Evolutionary conservation across 2,888 invertebrate genomes (phyloP).

Genomic region (Ormia ochracea): DNA sequence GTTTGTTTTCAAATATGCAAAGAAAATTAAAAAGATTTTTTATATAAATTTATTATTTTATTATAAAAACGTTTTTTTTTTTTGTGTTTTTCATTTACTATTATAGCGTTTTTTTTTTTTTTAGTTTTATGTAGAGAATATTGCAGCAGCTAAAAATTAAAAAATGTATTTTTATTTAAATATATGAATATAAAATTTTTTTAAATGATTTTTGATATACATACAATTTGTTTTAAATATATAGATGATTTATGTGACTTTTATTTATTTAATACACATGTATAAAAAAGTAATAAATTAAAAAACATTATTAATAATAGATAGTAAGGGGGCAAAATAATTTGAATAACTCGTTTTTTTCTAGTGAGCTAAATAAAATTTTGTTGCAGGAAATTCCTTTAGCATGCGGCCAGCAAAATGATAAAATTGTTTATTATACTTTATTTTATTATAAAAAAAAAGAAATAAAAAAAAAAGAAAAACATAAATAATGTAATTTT

Average conservation of each 20-base stretch:
- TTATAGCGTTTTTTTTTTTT: slow-evolving; percentile 50
- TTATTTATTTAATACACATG: slow-evolving; percentile 29
- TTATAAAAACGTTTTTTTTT: slow-evolving; percentile 52
- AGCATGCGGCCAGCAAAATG: neutral
- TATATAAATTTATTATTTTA: slow-evolving; percentile 50
- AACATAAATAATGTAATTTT: neutral
- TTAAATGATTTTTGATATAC: slow-evolving; percentile 56
- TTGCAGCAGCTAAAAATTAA: slow-evolving; percentile 59
- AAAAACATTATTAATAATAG: slow-evolving; percentile 1
- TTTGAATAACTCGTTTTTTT: slow-evolving; percentile 8
- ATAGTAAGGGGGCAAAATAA: slow-evolving; percentile 10
- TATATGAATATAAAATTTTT: slow-evolving; percentile 52
- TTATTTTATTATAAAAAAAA: neutral
- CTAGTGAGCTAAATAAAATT: neutral
- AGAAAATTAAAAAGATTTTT: slow-evolving; percentile 66
- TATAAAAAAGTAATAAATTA: slow-evolving; percentile 39
- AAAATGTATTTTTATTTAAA: slow-evolving; percentile 44
- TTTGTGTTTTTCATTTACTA: slow-evolving; percentile 54
- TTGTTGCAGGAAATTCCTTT: neutral
- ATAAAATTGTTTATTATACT: neutral
- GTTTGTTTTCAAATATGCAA: slow-evolving; percentile 65
- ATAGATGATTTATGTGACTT: slow-evolving; percentile 12
- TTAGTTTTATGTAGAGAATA: slow-evolving; percentile 53
- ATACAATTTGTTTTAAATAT: slow-evolving; percentile 54
- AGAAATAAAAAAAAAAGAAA: neutral